A percentile compares a stretch with the other conserved stretches of the same genome.
Evolutionary conservation across 2,797 vertebrate species (phyloP).

Genomic region (Hydrolagus colliei): DNA sequence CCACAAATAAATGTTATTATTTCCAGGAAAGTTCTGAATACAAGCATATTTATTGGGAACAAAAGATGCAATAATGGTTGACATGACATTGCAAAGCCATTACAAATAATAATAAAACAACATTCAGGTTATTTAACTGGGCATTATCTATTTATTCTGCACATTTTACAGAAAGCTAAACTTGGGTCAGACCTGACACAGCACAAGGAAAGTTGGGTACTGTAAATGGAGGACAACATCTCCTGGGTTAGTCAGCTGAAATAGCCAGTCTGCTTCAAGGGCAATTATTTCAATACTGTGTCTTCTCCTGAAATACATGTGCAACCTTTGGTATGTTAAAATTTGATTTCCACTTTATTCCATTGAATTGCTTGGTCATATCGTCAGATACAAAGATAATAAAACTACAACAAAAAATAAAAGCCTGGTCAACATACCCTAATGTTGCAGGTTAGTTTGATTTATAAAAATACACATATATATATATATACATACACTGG

Average conservation of each 20-base stretch:
- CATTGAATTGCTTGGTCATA: background rate
- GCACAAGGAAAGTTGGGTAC: constrained; percentile 36
- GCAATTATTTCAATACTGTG: constrained; percentile 42
- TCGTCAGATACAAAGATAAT: background rate
- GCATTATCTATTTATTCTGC: constrained; percentile 46
- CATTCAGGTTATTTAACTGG: constrained; percentile 47
- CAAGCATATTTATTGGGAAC: background rate
- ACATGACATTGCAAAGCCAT: constrained; percentile 41
- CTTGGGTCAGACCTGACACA: constrained; percentile 49
- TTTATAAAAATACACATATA: background rate
- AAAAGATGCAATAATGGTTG: background rate
- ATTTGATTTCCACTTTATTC: background rate
- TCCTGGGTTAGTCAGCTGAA: constrained; percentile 46
- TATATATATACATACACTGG: background rate
- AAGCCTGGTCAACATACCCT: background rate
- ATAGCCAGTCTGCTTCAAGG: constrained; percentile 47
- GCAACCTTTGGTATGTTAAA: background rate
- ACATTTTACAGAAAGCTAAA: constrained; percentile 46
- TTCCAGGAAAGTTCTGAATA: background rate
- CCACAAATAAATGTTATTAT: background rate
- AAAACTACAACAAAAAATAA: background rate
- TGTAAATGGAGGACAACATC: constrained; percentile 38
- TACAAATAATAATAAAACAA: constrained; percentile 51
- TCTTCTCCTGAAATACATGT: background rate
- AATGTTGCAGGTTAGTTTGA: background rate